A percentile compares a stretch with the other conserved stretches of the same genome.
Conservation (phyloP, 2,797 vertebrate species). For the Brachyalestes nurse region DNA sequence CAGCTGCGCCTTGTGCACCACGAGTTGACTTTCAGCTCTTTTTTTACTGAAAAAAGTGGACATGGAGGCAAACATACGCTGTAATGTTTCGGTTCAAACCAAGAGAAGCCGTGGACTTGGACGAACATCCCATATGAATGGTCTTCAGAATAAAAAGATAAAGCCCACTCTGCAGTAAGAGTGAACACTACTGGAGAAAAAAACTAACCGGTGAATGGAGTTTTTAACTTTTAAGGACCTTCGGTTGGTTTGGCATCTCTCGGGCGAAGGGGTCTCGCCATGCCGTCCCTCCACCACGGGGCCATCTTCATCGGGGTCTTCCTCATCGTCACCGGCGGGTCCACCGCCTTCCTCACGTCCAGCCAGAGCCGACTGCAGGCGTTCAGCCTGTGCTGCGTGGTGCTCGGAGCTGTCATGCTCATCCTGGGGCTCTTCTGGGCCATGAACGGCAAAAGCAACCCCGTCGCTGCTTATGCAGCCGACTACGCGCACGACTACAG, state of each 20-base stretch:
- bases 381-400: slow-evolving; percentile 82
- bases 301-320: slow-evolving; percentile 82
- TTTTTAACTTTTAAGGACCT: slow-evolving; percentile 27
- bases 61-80: not conserved
- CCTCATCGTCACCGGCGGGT: slow-evolving; percentile 82
- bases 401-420: slow-evolving; percentile 82
- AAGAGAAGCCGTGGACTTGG: not conserved
- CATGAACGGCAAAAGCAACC: slow-evolving; percentile 77
- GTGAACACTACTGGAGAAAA: not conserved
- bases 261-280: slow-evolving; percentile 58
- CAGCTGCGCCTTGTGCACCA: not conserved
- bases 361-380: slow-evolving; percentile 78
- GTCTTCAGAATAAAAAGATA: not conserved
- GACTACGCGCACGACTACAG: slow-evolving; percentile 63
- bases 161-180: not conserved
- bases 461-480: slow-evolving; percentile 68
- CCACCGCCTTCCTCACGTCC: slow-evolving; percentile 80
- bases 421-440: slow-evolving; percentile 83
- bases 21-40: not conserved
- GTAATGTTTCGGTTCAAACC: not conserved
- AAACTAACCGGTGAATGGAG: not conserved
- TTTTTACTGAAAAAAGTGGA: not conserved
- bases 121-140: not conserved
- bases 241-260: not conserved
- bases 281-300: slow-evolving; percentile 83